Evolutionary conservation across 1,140 invertebrate species (phyloP), one percentile per base, ranked within the genome.

Genomic region (Sitophilus oryzae): DNA sequence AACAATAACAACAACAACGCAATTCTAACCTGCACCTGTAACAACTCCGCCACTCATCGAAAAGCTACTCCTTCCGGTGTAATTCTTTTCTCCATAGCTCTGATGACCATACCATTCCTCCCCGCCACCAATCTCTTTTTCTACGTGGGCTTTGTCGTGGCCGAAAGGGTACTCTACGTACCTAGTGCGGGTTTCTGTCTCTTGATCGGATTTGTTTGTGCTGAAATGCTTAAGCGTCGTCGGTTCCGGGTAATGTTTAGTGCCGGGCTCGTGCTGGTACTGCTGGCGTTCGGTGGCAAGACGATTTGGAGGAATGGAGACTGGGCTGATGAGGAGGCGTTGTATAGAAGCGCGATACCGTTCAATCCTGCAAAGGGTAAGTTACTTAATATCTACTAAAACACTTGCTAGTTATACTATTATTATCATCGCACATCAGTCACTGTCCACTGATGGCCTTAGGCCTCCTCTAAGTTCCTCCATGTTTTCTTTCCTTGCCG

Each of bases 351-450:
- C 36, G 95, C 94, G 6, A 80, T 98, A 43, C 72, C 80, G 44
- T 83, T 97, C 60, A 98, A 98, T 76, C 94, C 95, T 50, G 91
- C 95, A n/a, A 98, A 98, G 89, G 92, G 94, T 96, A 75, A 82
- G 78, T 40, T 37, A n/a, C n/a, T n/a, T n/a, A n/a, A n/a, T n/a
- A n/a, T n/a, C n/a, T n/a, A n/a, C n/a, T n/a, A n/a, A n/a, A n/a
- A n/a, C n/a, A n/a, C n/a, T n/a, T n/a, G n/a, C n/a, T n/a, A n/a
- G n/a, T n/a, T n/a, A n/a, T n/a, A n/a, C n/a, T n/a, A n/a, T n/a
- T n/a, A n/a, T n/a, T n/a, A n/a, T n/a, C n/a, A n/a, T n/a, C n/a
- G n/a, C n/a, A n/a, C n/a, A n/a, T n/a, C n/a, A n/a, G n/a, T n/a
- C n/a, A n/a, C n/a, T n/a, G n/a, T n/a, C n/a, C n/a, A n/a, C n/a